Evolutionary conservation across 2,797 vertebrate genomes (phyloP), one percentile per base, ranked within the genome.

Genomic region (Pangasius sanitwongsei): DNA sequence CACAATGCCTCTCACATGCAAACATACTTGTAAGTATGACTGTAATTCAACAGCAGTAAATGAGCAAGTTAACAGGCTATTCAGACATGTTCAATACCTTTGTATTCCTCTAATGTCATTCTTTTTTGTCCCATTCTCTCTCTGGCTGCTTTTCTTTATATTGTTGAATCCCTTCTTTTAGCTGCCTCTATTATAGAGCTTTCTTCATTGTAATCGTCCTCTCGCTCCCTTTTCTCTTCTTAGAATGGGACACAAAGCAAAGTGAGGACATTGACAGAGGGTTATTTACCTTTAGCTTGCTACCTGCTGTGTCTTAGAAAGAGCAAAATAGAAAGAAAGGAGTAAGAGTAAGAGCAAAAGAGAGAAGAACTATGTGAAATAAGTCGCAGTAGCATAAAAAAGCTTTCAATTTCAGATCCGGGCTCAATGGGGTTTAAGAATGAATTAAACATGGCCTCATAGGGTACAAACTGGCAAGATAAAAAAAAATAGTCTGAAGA

Each of bases 201-300:
- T 82, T 65, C 37, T 83, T 65, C 41, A 65, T 63, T 83, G 23
- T 67, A 83, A 65, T 50, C 41, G 7, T 83, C 28, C 41, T 83
- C 41, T 67, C 7, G 9, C 37, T 65, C 4, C 28, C 11, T 65
- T 2, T 48, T 83, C 61, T 31, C 25, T 50, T 50, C 41, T n/a
- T 48, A 31, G 41, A 83, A 83, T 18, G 23, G 57, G 61, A 67
- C 37, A 84, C 7, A 67, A 67, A 67, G 82, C 82, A 50, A 67
- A 11, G 28, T 31, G 41, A 84, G 41, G 20, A 41, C 41, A 65
- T 3, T 50, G 82, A 48, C 61, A 65, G 41, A 48, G 31, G 16
- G 61, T 84, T 84, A 67, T 84, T 67, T 84, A 84, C 61, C 44
- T 84, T 65, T 48, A 31, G 41, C 34, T 44, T 41, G 50, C 77